These are phyloP conservation scores for Sphaeridia pumilis DNA, from an alignment of 2,888 invertebrate species.

Conservation along the genomic window DNA sequence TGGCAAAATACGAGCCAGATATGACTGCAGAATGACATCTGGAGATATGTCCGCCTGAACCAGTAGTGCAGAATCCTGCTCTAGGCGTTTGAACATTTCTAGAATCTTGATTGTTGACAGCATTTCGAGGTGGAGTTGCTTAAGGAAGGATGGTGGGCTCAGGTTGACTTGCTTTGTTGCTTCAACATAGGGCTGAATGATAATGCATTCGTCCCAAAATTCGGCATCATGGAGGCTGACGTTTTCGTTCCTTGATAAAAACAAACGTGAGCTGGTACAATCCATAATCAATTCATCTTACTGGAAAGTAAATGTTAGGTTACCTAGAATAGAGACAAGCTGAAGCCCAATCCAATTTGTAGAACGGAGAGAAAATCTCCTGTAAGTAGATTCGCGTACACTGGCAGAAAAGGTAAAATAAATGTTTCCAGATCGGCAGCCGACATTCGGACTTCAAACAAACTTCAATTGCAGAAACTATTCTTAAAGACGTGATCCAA, in stretches of 20 bases:
- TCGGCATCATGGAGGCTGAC: conserved; percentile 17
- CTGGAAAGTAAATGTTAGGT: neutral
- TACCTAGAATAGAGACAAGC: conserved; percentile 14
- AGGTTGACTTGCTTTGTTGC: conserved; percentile 2
- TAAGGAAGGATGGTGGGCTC: conserved; percentile 10
- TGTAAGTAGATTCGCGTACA: conserved; percentile 20
- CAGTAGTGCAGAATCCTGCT: conserved; percentile 18
- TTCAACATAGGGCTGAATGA: conserved; percentile 11
- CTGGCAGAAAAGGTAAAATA: conserved; percentile 19
- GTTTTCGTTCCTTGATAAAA: conserved; percentile 6
- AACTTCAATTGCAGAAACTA: conserved; percentile 20
- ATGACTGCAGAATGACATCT: conserved; percentile 12
- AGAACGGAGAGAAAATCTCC: conserved; percentile 19
- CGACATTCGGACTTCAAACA: conserved; percentile 14
- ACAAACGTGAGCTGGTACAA: neutral
- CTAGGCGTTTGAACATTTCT: conserved; percentile 21
- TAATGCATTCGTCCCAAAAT: conserved; percentile 24
- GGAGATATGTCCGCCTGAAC: conserved; percentile 3
- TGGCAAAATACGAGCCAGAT: conserved; percentile 13
- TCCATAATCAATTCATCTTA: neutral
- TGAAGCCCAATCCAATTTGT: conserved; percentile 18
- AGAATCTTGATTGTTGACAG: conserved; percentile 20
- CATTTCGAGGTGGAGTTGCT: conserved; percentile 14
- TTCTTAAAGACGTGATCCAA: conserved; percentile 19
- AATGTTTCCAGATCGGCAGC: conserved; percentile 14